Conservation (phyloP, 2,113 vertebrate species). For the Arenaria interpres region DNA sequence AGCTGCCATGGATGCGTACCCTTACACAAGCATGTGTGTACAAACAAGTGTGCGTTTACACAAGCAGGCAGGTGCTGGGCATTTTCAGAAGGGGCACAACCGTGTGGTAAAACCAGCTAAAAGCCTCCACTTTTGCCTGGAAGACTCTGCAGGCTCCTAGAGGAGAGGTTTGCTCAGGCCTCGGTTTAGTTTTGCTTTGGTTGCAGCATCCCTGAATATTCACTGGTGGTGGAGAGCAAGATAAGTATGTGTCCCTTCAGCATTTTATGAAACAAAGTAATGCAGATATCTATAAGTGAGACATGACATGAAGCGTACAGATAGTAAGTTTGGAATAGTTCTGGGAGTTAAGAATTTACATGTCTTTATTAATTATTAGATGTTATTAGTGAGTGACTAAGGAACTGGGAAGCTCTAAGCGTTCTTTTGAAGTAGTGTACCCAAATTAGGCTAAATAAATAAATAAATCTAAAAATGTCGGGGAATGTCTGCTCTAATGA, state of each 20-base stretch:
- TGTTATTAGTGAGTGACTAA: conserved; percentile 76
- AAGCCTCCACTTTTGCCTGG: background rate
- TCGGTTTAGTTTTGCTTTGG: background rate
- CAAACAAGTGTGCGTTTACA: rapidly evolving
- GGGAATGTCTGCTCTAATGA: conserved; percentile 66
- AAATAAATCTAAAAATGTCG: conserved; percentile 58
- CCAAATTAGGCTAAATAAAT: conserved; percentile 76
- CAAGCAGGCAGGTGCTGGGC: background rate
- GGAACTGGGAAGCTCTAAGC: conserved; percentile 73
- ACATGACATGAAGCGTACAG: conserved; percentile 65
- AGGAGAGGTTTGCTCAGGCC: background rate
- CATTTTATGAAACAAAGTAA: conserved; percentile 70
- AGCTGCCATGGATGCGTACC: rapidly evolving
- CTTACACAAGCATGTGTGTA: rapidly evolving
- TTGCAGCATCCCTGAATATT: conserved; percentile 22
- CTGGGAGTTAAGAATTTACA: conserved; percentile 77
- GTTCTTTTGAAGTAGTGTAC: conserved; percentile 76
- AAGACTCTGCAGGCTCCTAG: background rate
- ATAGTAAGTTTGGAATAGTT: conserved; percentile 74
- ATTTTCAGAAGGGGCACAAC: background rate
- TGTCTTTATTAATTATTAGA: conserved; percentile 78
- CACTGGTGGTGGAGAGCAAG: conserved; percentile 24
- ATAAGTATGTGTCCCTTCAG: conserved; percentile 64
- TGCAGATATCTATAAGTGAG: conserved; percentile 71
- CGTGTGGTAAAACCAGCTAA: no score